Percentiles rank a stretch among this genome's conserved stretches.
phyloP scores from a whole-genome alignment of 1,140 invertebrate species.

The Melanaphis sacchari region DNA sequence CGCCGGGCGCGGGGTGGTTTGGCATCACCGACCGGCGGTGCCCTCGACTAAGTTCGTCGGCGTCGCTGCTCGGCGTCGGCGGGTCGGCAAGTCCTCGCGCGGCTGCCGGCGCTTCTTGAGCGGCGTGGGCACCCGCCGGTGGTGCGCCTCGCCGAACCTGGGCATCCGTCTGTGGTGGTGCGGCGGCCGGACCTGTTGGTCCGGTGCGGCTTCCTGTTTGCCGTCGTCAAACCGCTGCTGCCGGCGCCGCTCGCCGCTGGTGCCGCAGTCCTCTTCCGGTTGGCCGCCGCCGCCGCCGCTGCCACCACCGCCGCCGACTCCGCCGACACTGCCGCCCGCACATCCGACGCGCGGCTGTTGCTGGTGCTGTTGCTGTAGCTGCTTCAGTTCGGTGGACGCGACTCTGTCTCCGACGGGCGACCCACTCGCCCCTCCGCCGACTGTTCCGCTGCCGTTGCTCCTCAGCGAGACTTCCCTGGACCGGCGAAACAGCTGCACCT shows the following conservation, averaged over 20 bases:
- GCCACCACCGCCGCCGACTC: neutral
- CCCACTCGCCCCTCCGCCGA: neutral
- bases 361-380: neutral
- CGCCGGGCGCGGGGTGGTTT: conserved; percentile 62
- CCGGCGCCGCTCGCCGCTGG: neutral
- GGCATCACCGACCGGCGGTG: conserved; percentile 68
- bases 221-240: neutral
- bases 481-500: conserved; percentile 70
- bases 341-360: neutral
- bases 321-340: neutral
- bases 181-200: conserved; percentile 18
- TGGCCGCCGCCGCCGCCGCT: neutral
- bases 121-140: conserved; percentile 70
- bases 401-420: neutral
- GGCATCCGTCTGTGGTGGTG: conserved; percentile 62
- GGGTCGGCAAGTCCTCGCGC: conserved; percentile 61
- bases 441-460: neutral
- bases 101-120: conserved; percentile 66
- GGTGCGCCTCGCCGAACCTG: conserved; percentile 68
- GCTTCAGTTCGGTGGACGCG: neutral
- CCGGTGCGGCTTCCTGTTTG: neutral
- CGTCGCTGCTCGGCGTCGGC: conserved; percentile 59
- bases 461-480: conserved; percentile 65
- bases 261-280: neutral
- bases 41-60: conserved; percentile 59